A percentile compares a stretch with the other conserved stretches of the same genome.
Conservation (phyloP, 1,140 invertebrate species). For the Brachionus sp. region DNA sequence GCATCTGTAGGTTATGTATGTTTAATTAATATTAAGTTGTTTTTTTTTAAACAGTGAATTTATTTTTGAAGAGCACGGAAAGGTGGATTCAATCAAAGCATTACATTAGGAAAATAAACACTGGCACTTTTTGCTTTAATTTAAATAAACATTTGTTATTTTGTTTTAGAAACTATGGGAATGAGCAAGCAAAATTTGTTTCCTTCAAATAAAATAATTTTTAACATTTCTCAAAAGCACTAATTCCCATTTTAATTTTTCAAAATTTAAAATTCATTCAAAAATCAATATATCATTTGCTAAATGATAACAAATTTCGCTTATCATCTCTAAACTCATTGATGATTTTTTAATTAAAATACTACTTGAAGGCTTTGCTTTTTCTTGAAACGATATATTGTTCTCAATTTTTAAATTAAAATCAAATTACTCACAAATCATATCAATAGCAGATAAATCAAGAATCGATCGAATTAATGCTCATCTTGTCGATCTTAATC, state of each 20-base stretch:
- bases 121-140: neutral
- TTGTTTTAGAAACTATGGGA: neutral
- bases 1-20: neutral
- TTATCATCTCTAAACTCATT: neutral
- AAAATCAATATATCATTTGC: neutral
- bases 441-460: neutral
- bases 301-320: neutral
- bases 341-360: constrained; percentile 7
- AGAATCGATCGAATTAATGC: neutral
- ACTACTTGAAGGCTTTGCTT: neutral
- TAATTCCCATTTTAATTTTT: neutral
- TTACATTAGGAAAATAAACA: neutral
- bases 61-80: neutral
- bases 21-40: neutral
- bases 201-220: neutral
- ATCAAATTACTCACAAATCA: constrained; percentile 9
- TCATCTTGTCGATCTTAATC: neutral
- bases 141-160: neutral
- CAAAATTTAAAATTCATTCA: neutral
- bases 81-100: neutral
- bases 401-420: constrained; percentile 6
- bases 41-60: neutral
- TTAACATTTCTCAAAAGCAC: neutral
- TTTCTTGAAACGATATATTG: neutral
- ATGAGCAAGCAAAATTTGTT: neutral